Base-by-base conservation (phyloP, 2,888 invertebrate species). In the Andrena fulva region DNA sequence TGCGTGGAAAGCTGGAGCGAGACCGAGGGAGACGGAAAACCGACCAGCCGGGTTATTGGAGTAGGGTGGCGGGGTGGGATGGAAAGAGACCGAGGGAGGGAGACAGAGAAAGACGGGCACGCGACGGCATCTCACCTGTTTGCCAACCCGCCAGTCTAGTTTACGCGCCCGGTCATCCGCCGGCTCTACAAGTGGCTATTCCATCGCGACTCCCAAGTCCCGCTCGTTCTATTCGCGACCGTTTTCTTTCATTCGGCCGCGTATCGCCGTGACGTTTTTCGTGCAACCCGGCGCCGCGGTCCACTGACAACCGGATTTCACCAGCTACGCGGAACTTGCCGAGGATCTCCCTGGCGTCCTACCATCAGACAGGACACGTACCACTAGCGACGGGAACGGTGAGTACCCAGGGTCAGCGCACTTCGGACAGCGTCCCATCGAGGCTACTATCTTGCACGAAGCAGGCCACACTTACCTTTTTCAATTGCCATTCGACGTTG, bases 131-230 rank as follows among this genome's bases (percentile, higher is more conserved):
- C 90, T 91, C 91, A 91, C 91, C 91, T 91, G 91, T 91, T 91
- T 90, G 91, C 87, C 90, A 82, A 89, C 84, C 88, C 89, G 91
- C 88, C 91, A 91, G 91, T 91, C 90, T 91, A 86, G 92, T 91
- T 91, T 87, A 91, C 90, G 91, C 91, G 91, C 88, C 89, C 91
- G 90, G 89, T 92, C 91, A 92, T 89, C 90, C 89, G 89, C 89
- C 86, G 90, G 82, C 90, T 87, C 90, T 89, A 89, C 90, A 89
- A 91, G 91, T 90, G 91, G 89, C 71, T 85, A 82, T 86, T 81
- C 71, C 76, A 71, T 68, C 71, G 70, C 82, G 70, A 70, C 66
- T 63, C 27, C 29, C 29, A 59, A 56, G 20, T 56, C 56, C 56
- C 24, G 10, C 76, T 82, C 71, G 50, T 71, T 81, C 67, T 6